A percentile compares a stretch with the other conserved stretches of the same genome.
Conservation (phyloP, 2,113 vertebrate species). For the Hiodon tergisus region DNA sequence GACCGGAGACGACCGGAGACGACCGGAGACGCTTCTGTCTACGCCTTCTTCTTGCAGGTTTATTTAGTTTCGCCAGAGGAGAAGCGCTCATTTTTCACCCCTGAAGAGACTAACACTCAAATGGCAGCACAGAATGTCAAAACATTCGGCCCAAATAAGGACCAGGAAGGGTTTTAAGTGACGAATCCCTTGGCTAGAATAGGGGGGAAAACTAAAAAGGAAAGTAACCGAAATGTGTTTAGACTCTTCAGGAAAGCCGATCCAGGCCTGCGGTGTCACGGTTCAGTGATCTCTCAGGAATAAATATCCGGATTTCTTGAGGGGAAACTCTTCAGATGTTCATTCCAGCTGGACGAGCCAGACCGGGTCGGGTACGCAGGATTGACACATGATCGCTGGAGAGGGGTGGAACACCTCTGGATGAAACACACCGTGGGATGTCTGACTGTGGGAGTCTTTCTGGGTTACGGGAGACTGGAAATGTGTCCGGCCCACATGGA, state of each 20-base stretch:
- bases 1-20: conserved; percentile 10
- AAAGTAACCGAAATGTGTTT: not conserved
- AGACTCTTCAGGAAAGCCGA: not conserved
- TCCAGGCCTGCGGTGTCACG: conserved; percentile 1
- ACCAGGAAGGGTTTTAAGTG: not conserved
- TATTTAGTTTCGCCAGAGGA: not conserved
- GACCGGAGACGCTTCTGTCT: not conserved
- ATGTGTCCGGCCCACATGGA: conserved; percentile 5
- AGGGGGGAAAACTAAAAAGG: not conserved
- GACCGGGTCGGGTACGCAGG: not conserved
- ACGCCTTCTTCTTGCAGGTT: not conserved
- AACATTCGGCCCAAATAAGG: conserved; percentile 1
- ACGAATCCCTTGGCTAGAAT: not conserved
- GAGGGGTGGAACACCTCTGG: not conserved
- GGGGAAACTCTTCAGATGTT: conserved; percentile 8
- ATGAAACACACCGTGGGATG: not conserved
- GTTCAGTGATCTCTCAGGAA: not conserved
- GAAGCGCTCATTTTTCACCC: conserved; percentile 3
- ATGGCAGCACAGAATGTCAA: no score
- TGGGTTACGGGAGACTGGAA: conserved; percentile 6
- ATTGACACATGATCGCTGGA: not conserved
- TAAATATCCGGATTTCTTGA: not conserved
- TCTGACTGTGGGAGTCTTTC: not conserved
- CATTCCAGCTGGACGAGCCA: conserved; percentile 6
- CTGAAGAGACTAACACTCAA: not conserved